Conservation (phyloP, 1,140 invertebrate genomes). For the Physella acuta region DNA sequence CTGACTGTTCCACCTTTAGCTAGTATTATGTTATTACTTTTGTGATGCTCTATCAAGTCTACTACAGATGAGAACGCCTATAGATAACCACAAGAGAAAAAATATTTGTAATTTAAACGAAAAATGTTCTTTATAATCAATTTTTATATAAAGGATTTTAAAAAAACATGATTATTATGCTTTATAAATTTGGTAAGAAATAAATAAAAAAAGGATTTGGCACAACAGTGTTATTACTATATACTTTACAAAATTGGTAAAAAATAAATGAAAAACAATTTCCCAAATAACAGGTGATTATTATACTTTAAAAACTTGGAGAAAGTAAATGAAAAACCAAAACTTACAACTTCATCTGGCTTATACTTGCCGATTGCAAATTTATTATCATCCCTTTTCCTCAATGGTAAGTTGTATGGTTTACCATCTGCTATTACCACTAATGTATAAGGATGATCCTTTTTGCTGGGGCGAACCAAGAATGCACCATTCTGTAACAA, state of each 20-base stretch:
- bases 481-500: slow-evolving; percentile 9
- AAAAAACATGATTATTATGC: too few species aligned
- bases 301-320: too few species aligned
- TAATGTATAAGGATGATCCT: slow-evolving; percentile 7
- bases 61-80: slow-evolving; percentile 3
- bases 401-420: neutral
- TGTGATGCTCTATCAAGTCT: slow-evolving; percentile 7
- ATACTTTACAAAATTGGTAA: too few species aligned
- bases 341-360: slow-evolving; percentile 14
- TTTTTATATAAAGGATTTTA: too few species aligned
- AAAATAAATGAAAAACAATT: too few species aligned
- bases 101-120: too few species aligned
- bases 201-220: too few species aligned
- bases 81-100: neutral
- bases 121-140: too few species aligned
- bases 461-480: neutral
- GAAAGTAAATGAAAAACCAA: too few species aligned
- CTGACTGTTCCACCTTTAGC: slow-evolving; percentile 4
- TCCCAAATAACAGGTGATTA: too few species aligned
- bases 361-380: slow-evolving; percentile 10
- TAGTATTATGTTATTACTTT: slow-evolving; percentile 8
- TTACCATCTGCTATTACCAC: slow-evolving; percentile 5
- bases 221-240: too few species aligned
- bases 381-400: neutral
- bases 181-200: too few species aligned